Evolutionary conservation across 2,888 invertebrate genomes (phyloP).

Genomic region (Ochropleura plecta): DNA sequence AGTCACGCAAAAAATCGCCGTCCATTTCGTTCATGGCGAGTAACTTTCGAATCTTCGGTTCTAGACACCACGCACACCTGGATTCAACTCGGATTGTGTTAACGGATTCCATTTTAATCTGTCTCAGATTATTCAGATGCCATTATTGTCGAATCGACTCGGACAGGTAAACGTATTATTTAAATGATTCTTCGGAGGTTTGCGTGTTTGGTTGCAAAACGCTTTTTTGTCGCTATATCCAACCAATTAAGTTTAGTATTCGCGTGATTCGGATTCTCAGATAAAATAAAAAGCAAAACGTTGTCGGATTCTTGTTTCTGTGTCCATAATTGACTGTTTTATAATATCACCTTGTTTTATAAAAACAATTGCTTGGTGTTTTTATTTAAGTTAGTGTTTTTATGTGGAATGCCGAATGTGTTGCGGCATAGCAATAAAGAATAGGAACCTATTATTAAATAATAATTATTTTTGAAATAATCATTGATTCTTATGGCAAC

Average conservation of each 20-base stretch:
- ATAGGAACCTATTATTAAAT: conserved; percentile 22
- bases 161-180: conserved; percentile 85
- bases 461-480: conserved; percentile 15
- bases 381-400: conserved; percentile 40
- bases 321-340: conserved; percentile 62
- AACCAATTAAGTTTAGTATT: conserved; percentile 83
- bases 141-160: conserved; percentile 79
- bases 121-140: conserved; percentile 78
- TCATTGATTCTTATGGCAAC: not conserved
- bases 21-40: conserved; percentile 34
- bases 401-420: conserved; percentile 26
- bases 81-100: conserved; percentile 49
- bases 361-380: conserved; percentile 54
- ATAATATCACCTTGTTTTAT: conserved; percentile 47
- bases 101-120: conserved; percentile 70
- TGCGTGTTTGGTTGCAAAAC: conserved; percentile 85
- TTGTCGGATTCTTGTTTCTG: conserved; percentile 61
- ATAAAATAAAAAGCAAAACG: conserved; percentile 68
- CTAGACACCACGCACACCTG: conserved; percentile 64
- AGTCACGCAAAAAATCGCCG: conserved; percentile 43
- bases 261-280: conserved; percentile 85
- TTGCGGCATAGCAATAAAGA: conserved; percentile 25
- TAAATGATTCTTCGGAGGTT: conserved; percentile 80
- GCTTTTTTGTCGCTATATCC: conserved; percentile 85
- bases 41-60: conserved; percentile 62